phyloP scores from a whole-genome alignment of 1,140 invertebrate genomes.

The Ceratina australensis region DNA sequence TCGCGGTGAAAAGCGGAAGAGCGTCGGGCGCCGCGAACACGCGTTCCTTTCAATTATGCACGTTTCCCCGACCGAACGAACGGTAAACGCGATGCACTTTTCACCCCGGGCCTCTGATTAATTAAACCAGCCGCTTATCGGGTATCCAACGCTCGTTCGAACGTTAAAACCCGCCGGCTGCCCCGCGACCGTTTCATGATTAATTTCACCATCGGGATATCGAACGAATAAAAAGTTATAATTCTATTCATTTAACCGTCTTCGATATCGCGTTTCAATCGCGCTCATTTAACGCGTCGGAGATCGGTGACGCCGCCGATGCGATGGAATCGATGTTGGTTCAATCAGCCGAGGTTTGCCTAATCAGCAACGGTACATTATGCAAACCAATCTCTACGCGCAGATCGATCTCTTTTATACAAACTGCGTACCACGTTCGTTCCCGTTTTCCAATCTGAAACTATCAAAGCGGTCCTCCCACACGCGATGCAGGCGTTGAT shows the following conservation, averaged over 20 bases:
- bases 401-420: background rate
- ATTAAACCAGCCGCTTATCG: constrained; percentile 12
- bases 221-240: too few relatives aligned
- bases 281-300: too few relatives aligned
- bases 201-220: too few relatives aligned
- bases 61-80: background rate
- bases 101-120: background rate
- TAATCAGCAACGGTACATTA: background rate
- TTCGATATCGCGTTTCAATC: background rate
- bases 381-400: background rate
- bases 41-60: constrained; percentile 16
- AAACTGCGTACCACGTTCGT: background rate
- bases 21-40: background rate
- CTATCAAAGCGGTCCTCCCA: too few relatives aligned
- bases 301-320: too few relatives aligned
- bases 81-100: constrained; percentile 13
- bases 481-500: too few relatives aligned
- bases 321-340: too few relatives aligned
- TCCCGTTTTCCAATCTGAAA: too few relatives aligned
- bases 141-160: background rate
- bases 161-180: background rate
- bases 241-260: too few relatives aligned
- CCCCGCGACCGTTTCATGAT: too few relatives aligned
- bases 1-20: background rate
- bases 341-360: background rate